A percentile compares a stretch with the other conserved stretches of the same genome.
Evolutionary conservation across 2,888 invertebrate genomes (phyloP).

Genomic region (Melinaea marsaeus): DNA sequence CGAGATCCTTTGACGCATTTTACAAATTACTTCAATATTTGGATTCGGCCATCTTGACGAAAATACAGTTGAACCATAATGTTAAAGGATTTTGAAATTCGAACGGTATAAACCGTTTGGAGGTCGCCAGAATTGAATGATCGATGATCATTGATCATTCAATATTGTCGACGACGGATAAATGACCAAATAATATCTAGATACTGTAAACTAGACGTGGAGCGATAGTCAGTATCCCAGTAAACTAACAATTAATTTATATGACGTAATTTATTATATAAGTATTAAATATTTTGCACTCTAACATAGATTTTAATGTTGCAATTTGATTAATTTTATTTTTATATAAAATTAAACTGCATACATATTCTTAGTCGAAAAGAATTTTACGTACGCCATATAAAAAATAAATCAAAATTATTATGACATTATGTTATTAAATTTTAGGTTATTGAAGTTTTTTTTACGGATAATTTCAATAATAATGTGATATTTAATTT

Average conservation of each 20-base stretch:
- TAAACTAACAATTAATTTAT: slow-evolving; percentile 22
- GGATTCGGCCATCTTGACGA: no score
- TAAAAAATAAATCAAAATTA: no score
- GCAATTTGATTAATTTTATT: slow-evolving; percentile 51
- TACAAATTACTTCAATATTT: not conserved
- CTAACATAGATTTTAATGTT: slow-evolving; percentile 45
- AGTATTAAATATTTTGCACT: slow-evolving; percentile 47
- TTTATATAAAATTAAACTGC: slow-evolving; percentile 35
- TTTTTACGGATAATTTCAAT: no score
- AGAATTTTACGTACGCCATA: no score
- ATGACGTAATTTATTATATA: slow-evolving; percentile 24
- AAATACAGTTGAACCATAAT: no score
- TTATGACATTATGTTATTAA: no score
- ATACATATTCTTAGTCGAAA: no score
- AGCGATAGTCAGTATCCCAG: slow-evolving; percentile 9
- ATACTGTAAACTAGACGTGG: no score
- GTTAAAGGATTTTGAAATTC: no score
- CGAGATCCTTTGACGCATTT: not conserved
- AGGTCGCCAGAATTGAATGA: slow-evolving; percentile 45
- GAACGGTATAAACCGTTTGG: not conserved
- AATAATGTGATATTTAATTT: no score
- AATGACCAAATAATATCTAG: slow-evolving; percentile 23
- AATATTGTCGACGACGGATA: slow-evolving; percentile 37
- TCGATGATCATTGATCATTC: slow-evolving; percentile 50
- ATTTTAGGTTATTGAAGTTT: no score